These are phyloP conservation scores for Drosophila testacea DNA, from an alignment of 2,888 invertebrate genomes.

Conservation along the genomic window DNA sequence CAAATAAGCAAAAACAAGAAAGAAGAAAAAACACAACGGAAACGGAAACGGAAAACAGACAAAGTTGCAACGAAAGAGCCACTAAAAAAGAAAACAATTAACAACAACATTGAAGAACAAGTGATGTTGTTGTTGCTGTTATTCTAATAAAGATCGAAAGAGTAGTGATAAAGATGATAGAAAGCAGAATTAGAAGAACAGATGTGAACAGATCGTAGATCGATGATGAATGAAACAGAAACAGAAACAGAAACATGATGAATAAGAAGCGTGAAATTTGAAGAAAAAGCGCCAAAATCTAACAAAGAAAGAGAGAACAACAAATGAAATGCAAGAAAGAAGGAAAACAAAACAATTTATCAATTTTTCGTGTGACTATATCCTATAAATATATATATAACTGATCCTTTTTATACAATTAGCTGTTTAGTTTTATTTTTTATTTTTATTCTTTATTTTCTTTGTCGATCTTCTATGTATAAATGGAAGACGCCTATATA, in stretches of 20 bases:
- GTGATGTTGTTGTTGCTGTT: neutral
- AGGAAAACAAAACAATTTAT: slow-evolving; percentile 13
- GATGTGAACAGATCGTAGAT: neutral
- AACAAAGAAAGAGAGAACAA: slow-evolving; percentile 2
- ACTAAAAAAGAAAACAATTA: slow-evolving; percentile 37
- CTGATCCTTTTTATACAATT: slow-evolving; percentile 34
- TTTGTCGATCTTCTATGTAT: neutral
- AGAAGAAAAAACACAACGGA: slow-evolving; percentile 19
- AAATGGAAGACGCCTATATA: slow-evolving; percentile 1
- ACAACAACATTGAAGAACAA: slow-evolving; percentile 17
- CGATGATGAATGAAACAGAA: slow-evolving; percentile 4
- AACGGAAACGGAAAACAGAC: slow-evolving; percentile 73
- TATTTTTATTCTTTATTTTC: neutral
- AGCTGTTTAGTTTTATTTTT: slow-evolving; percentile 17
- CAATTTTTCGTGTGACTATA: slow-evolving; percentile 18
- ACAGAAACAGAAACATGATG: neutral
- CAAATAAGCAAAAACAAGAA: slow-evolving; percentile 1
- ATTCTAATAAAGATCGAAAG: neutral
- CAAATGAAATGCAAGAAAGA: slow-evolving; percentile 25
- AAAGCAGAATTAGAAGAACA: neutral
- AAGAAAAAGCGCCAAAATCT: slow-evolving; percentile 13
- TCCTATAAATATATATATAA: slow-evolving; percentile 14
- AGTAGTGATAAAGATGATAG: neutral
- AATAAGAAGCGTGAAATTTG: slow-evolving; percentile 26
- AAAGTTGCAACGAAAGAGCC: slow-evolving; percentile 77